These are phyloP conservation scores for Drosophila paranaensis DNA, from an alignment of 2,888 invertebrate species.

Conservation along the genomic window DNA sequence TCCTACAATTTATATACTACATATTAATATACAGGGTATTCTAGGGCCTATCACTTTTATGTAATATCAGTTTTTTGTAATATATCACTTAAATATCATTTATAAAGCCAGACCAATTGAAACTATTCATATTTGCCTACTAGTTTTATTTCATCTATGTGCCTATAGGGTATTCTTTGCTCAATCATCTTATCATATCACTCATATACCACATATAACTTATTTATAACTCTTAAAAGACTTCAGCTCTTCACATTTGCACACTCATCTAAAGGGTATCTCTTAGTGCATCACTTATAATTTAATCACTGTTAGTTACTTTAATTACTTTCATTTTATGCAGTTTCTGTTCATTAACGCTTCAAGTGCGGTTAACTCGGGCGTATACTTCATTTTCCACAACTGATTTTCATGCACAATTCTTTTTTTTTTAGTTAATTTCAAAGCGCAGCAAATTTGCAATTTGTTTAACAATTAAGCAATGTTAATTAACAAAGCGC, in stretches of 20 bases:
- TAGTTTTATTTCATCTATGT: background rate
- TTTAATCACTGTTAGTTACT: slow-evolving; percentile 6
- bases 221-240: background rate
- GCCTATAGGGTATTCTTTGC: background rate
- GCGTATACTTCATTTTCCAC: slow-evolving; percentile 44
- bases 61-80: too few relatives aligned
- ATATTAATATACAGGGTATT: too few relatives aligned
- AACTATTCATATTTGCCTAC: background rate
- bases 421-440: slow-evolving; percentile 24
- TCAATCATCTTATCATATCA: background rate
- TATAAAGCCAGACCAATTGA: background rate
- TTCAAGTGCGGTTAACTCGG: slow-evolving; percentile 44
- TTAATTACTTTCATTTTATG: slow-evolving; percentile 5
- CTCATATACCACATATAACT: too few relatives aligned
- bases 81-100: too few relatives aligned
- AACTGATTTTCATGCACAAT: slow-evolving; percentile 9
- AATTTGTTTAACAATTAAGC: slow-evolving; percentile 12
- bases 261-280: background rate
- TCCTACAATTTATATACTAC: too few relatives aligned
- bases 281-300: background rate
- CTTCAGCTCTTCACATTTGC: background rate
- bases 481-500: background rate
- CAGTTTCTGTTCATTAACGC: slow-evolving; percentile 48
- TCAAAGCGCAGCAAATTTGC: slow-evolving; percentile 4
- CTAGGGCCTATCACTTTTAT: too few relatives aligned